Evolutionary conservation across 92 coral and sea anemone genomes (phyloP).

Genomic region (Epizoanthus illoricatus): DNA sequence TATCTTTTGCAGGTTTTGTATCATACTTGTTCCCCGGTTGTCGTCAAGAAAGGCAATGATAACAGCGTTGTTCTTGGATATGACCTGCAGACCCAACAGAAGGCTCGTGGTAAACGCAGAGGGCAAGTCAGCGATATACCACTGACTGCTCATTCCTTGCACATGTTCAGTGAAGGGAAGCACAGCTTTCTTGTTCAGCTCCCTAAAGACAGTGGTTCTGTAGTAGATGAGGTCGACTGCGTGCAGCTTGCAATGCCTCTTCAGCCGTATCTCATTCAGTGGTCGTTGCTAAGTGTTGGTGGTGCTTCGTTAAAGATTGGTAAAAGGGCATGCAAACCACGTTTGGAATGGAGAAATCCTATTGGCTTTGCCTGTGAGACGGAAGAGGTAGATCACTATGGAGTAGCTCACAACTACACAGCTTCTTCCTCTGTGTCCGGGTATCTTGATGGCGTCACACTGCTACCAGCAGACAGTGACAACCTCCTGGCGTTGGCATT

Average conservation of each 20-base stretch:
- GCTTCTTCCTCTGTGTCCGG: not conserved
- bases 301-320: conserved; percentile 16
- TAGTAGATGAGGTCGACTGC: not conserved
- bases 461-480: conserved; percentile 32
- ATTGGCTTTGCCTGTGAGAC: conserved; percentile 40
- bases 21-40: conserved; percentile 22
- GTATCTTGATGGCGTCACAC: conserved; percentile 25
- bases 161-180: conserved; percentile 36
- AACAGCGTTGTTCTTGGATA: conserved; percentile 14
- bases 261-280: conserved; percentile 40
- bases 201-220: not conserved
- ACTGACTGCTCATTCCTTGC: conserved; percentile 29
- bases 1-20: conserved; percentile 12
- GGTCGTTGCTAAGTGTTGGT: conserved; percentile 30
- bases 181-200: conserved; percentile 20
- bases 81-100: not conserved
- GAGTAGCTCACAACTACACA: conserved; percentile 5
- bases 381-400: conserved; percentile 12
- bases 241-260: conserved; percentile 2
- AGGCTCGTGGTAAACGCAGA: not conserved
- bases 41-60: not conserved
- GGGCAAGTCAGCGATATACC: conserved; percentile 20
- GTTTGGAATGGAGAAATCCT: conserved; percentile 30
- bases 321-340: not conserved
- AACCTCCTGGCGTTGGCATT: conserved; percentile 23